Percentiles rank a stretch among this genome's conserved stretches.
Evolutionary conservation across 2,888 invertebrate species (phyloP).

Genomic region (Aphidius colemani): DNA sequence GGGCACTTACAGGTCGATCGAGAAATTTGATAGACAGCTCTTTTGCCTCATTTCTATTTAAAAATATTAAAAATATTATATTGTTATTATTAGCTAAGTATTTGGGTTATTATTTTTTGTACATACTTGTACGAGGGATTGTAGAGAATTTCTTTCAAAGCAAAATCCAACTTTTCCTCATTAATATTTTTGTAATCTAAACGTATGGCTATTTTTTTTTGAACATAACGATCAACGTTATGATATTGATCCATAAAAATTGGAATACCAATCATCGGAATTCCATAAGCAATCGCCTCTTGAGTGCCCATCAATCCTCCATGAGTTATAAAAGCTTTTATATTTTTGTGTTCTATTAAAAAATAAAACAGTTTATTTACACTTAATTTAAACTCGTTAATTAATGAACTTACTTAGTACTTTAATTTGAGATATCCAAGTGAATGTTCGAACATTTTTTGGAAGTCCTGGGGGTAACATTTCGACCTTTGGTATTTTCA

Average conservation of each 20-base stretch:
- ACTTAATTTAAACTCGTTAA: no score
- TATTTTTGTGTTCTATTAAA: constrained; percentile 48
- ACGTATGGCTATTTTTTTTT: constrained; percentile 43
- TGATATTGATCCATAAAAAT: constrained; percentile 51
- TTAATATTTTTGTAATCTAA: constrained; percentile 40
- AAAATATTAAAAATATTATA: no score
- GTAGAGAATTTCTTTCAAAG: constrained; percentile 43
- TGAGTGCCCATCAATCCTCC: constrained; percentile 53
- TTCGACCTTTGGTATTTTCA: constrained; percentile 44
- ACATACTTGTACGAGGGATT: constrained; percentile 47
- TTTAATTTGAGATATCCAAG: constrained; percentile 50
- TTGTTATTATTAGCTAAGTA: background rate
- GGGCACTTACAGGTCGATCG: constrained; percentile 45
- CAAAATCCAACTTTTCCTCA: constrained; percentile 41
- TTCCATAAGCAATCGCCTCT: constrained; percentile 50
- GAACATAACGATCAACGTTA: constrained; percentile 44
- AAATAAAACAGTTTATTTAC: background rate
- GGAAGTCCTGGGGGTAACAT: constrained; percentile 45
- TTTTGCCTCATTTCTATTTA: background rate
- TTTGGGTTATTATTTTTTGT: background rate
- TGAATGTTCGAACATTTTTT: constrained; percentile 40
- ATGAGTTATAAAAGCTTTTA: constrained; percentile 53
- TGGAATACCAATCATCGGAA: constrained; percentile 54
- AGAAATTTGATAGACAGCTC: constrained; percentile 40
- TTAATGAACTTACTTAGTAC: constrained; percentile 44